A percentile compares a stretch with the other conserved stretches of the same genome.
Evolutionary conservation across 2,113 vertebrate genomes (phyloP).

Genomic region (Hemibagrus wyckioides): DNA sequence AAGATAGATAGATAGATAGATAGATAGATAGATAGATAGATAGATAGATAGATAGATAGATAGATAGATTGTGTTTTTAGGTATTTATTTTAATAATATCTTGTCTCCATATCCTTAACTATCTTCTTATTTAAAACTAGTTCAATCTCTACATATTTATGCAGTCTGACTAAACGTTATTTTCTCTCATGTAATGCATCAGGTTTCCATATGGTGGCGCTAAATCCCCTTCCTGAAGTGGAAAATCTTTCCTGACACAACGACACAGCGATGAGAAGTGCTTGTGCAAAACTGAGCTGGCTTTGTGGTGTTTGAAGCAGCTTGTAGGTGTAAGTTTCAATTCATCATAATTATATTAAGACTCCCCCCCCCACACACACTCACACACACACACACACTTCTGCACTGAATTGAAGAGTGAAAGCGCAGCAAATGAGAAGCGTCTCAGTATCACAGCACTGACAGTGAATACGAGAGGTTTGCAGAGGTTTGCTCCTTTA

Average conservation of each 20-base stretch:
- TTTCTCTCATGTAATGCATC: neutral
- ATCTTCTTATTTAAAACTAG: neutral
- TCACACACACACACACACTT: neutral
- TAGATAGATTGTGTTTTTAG: too few species aligned
- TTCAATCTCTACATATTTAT: neutral
- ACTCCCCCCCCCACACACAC: neutral
- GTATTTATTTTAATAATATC: too few species aligned
- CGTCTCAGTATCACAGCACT: neutral
- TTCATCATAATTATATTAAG: neutral
- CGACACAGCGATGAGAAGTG: neutral
- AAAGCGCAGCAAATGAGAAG: neutral
- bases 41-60: too few species aligned
- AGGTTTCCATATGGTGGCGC: neutral
- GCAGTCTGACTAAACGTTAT: neutral
- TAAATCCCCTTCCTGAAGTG: neutral
- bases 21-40: too few species aligned
- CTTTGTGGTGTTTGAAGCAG: neutral
- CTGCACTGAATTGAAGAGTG: neutral
- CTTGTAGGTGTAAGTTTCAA: neutral
- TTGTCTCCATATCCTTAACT: too few species aligned
- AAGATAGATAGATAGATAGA: too few species aligned
- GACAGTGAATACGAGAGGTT: neutral
- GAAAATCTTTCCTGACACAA: neutral
- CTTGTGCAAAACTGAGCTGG: neutral
- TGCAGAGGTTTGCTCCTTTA: neutral